These are phyloP conservation scores for Tenthredo mesomela DNA, from an alignment of 2,888 invertebrate genomes.

Conservation along the genomic window DNA sequence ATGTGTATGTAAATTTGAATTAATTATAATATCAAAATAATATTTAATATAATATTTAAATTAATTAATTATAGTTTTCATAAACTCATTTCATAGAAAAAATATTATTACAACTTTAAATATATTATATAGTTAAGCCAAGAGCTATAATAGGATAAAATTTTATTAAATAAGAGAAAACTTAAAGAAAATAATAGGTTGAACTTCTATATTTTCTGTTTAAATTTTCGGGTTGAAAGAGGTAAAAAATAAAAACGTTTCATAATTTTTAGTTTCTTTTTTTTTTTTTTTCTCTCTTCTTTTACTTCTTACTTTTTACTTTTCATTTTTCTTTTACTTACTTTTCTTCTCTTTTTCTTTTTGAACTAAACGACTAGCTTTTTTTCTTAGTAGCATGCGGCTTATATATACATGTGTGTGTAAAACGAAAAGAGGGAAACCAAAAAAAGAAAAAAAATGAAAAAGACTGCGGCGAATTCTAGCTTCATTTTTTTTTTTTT, in stretches of 20 bases:
- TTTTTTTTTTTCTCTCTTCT: not conserved
- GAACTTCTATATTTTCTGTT: not conserved
- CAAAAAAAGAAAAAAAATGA: not conserved
- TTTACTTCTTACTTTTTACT: not conserved
- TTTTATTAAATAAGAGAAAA: too few species aligned
- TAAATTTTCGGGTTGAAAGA: not conserved
- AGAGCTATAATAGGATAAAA: not conserved
- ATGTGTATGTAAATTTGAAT: too few species aligned
- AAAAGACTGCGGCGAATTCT: conserved; percentile 27
- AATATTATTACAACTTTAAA: not conserved
- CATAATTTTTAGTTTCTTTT: not conserved
- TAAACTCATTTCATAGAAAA: too few species aligned
- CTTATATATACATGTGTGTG: not conserved
- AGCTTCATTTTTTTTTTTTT: conserved; percentile 60
- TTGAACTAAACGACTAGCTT: not conserved
- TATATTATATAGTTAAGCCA: not conserved
- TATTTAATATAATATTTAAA: too few species aligned
- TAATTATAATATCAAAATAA: too few species aligned
- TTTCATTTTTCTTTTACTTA: not conserved
- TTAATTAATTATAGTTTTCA: too few species aligned
- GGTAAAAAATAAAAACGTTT: not conserved
- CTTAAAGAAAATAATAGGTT: not conserved
- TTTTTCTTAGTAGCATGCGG: not conserved
- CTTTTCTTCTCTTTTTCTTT: not conserved
- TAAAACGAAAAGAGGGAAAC: not conserved